Conservation (phyloP, 1,140 invertebrate genomes). For the Nylanderia fulva region DNA sequence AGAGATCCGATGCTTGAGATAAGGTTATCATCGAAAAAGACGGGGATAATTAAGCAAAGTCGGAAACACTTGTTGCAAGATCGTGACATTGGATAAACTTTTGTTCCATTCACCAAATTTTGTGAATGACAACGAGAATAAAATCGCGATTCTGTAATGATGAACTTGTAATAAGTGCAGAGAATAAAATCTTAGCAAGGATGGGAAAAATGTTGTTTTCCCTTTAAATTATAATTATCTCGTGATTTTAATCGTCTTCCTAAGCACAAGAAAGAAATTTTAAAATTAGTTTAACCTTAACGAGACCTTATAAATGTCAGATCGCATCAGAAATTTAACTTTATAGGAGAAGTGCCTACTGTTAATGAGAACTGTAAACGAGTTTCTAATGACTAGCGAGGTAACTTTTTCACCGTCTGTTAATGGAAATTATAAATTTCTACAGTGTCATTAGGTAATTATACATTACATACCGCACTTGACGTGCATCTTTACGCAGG, state of each 20-base stretch:
- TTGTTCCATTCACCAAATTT: conserved; percentile 12
- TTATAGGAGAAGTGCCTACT: neutral
- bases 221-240: neutral
- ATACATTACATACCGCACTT: neutral
- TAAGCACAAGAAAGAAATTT: neutral
- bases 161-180: neutral
- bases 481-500: neutral
- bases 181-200: neutral
- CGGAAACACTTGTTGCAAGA: conserved; percentile 70
- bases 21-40: conserved; percentile 65
- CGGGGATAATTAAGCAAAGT: conserved; percentile 70
- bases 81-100: conserved; percentile 34
- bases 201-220: neutral
- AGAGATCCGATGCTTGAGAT: conserved; percentile 60
- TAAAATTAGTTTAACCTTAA: conserved; percentile 10
- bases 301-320: neutral
- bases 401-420: neutral
- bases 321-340: neutral
- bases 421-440: conserved; percentile 52
- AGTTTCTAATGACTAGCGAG: conserved; percentile 37
- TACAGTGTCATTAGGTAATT: conserved; percentile 29
- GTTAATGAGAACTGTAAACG: conserved; percentile 7
- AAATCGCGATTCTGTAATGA: neutral
- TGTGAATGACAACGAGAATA: neutral
- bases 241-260: neutral